These are phyloP conservation scores for Decapterus maruadsi DNA, from an alignment of 2,797 vertebrate species.

Conservation along the genomic window DNA sequence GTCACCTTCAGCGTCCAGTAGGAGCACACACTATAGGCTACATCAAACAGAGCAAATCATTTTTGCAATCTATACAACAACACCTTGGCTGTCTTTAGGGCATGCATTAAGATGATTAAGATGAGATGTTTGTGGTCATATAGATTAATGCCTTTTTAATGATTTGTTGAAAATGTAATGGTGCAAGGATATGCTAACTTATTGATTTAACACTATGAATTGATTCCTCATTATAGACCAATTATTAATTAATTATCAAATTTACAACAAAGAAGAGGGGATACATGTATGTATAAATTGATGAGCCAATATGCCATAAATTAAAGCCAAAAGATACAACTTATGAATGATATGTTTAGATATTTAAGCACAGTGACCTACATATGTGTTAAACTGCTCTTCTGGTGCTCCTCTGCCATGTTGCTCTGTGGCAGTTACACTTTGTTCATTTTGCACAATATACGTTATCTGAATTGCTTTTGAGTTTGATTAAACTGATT, in stretches of 20 bases:
- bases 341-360: background rate
- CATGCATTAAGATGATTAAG: too few relatives aligned
- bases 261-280: too few relatives aligned
- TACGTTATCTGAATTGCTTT: slow-evolving; percentile 65
- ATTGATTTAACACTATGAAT: background rate
- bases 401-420: background rate
- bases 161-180: background rate
- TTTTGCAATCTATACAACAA: too few relatives aligned
- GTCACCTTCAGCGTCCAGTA: background rate
- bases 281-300: too few relatives aligned
- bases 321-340: background rate
- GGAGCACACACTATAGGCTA: too few relatives aligned
- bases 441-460: slow-evolving; percentile 44
- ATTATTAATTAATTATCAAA: background rate
- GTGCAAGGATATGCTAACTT: too few relatives aligned
- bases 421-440: slow-evolving; percentile 29
- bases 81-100: too few relatives aligned
- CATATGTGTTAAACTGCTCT: background rate
- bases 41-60: too few relatives aligned
- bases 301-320: too few relatives aligned
- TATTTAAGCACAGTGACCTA: background rate
- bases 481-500: slow-evolving; percentile 76
- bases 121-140: background rate
- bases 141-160: background rate
- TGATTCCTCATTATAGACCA: background rate